Percentiles rank a stretch among this genome's conserved stretches.
Conservation (phyloP, 2,888 invertebrate genomes). For the Eupithecia vulgata region DNA sequence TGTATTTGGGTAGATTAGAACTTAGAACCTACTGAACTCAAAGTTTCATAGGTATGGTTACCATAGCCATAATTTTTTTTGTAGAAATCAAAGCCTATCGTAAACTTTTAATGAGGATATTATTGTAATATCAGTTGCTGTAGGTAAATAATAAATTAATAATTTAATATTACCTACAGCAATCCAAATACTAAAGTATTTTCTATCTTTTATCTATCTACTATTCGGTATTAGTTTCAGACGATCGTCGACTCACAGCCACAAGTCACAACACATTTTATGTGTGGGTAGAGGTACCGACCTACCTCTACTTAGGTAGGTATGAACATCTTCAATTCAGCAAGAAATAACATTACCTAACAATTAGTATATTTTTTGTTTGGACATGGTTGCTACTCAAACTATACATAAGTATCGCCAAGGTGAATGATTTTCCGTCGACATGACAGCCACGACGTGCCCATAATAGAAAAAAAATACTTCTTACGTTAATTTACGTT, state of each 20-base stretch:
- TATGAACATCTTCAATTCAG: neutral
- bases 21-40: neutral
- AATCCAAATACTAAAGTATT: too few species aligned
- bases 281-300: neutral
- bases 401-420: slow-evolving; percentile 5
- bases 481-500: neutral
- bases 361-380: neutral
- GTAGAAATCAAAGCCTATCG: too few species aligned
- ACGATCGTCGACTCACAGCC: too few species aligned
- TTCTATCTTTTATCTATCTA: too few species aligned
- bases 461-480: neutral
- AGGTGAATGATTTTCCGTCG: slow-evolving; percentile 12
- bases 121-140: neutral
- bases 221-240: too few species aligned
- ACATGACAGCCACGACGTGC: neutral
- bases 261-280: neutral
- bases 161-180: too few species aligned
- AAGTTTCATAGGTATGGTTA: neutral
- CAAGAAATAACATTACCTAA: neutral
- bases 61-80: too few species aligned
- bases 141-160: neutral
- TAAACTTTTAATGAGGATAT: too few species aligned
- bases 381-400: neutral
- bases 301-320: neutral
- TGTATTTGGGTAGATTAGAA: neutral